Base-by-base conservation (phyloP, 1,140 invertebrate genomes). In the Scaptomyza pallida region DNA sequence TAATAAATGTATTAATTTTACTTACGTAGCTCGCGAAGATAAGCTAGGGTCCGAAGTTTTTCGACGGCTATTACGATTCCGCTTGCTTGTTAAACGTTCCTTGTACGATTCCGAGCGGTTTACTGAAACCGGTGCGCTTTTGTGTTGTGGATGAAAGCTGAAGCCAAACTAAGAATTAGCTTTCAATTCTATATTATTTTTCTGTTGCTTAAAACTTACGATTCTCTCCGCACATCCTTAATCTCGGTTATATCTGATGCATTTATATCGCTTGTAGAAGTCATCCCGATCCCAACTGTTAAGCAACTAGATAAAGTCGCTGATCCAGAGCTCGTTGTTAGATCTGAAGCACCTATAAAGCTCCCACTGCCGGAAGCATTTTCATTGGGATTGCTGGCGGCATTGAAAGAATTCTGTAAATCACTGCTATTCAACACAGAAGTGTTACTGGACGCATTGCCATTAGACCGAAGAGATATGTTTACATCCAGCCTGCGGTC, bases 41-140 rank as follows among this genome's bases (percentile, higher is more conserved):
- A 95, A 93, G 92, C 95, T 95, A 10, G 95, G 95, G 92, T 95
- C 95, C 74, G 94, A 95, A 45, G 94, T 95, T 92, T 95, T 95
- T 77, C 94, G 93, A 69, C 94, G 94, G 89, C 95, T 95, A 72
- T 94, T 92, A 68, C 94, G 91, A 79, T 94, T 94, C 72, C 94
- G 92, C 72, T 91, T 91, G 93, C 94, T 92, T n/a, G 94, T 93
- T 88, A 81, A 79, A 21, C 91, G 77, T 68, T 91, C 91, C 68
- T 91, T 91, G 37, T 91, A 91, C 9, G 91, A 91, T 56, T 91
- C 91, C 17, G 90, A 91, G 1, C 90, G 90, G 74, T 91, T 91
- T 0, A 91, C 90, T 0, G 90, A 91, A 4, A 91, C 89, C 10
- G 90, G 90, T 2, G 90, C 90, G 44, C 89, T 90, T 48, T 90